These are phyloP conservation scores for Resseliella maxima DNA, from an alignment of 2,888 invertebrate genomes.

Conservation along the genomic window DNA sequence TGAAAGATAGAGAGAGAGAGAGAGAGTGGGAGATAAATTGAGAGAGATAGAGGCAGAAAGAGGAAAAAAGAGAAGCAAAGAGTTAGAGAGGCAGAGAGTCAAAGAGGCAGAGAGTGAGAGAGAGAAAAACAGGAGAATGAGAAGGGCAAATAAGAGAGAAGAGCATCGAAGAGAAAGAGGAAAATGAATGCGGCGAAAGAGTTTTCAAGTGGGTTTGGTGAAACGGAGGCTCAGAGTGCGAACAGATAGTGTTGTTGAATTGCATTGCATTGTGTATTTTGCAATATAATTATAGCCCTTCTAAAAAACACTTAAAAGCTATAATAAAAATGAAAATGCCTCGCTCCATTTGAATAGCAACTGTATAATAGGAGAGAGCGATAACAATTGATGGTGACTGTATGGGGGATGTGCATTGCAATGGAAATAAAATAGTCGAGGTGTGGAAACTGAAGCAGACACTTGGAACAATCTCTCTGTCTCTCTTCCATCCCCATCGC, in stretches of 20 bases:
- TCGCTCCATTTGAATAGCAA: constrained; percentile 51
- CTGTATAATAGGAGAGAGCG: constrained; percentile 13
- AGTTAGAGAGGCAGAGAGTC: no score
- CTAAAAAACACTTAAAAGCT: constrained; percentile 52
- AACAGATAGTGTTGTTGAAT: constrained; percentile 53
- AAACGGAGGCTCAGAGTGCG: constrained; percentile 32
- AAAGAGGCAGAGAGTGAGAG: not conserved
- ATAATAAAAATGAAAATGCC: constrained; percentile 53
- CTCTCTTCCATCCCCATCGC: no score
- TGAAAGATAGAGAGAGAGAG: no score
- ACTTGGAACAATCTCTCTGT: not conserved
- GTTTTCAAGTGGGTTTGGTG: constrained; percentile 30
- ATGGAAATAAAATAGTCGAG: not conserved
- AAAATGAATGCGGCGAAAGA: constrained; percentile 42
- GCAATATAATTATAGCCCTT: constrained; percentile 51
- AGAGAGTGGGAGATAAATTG: no score
- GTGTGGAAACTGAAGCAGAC: not conserved
- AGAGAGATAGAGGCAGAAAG: no score
- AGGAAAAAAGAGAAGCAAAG: no score
- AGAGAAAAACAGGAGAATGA: not conserved
- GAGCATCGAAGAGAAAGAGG: not conserved
- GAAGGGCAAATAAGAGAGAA: not conserved
- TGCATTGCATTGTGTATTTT: constrained; percentile 48
- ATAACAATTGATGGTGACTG: constrained; percentile 36
- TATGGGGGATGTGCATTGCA: not conserved